Evolutionary conservation across 2,113 vertebrate genomes (phyloP).

Genomic region (Psophia crepitans): DNA sequence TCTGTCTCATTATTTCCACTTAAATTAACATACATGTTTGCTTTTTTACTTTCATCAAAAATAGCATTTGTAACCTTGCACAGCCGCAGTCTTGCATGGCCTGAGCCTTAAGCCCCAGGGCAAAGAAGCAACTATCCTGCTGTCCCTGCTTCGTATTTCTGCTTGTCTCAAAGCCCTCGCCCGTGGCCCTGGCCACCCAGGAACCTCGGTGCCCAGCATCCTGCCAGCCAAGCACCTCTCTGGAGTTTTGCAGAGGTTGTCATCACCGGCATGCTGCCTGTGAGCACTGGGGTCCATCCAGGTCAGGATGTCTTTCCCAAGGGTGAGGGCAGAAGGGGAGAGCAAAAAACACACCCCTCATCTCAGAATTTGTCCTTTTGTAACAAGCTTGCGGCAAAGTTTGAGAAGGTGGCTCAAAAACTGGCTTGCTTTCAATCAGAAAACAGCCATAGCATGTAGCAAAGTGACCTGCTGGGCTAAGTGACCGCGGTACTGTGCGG

Average conservation of each 20-base stretch:
- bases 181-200: not conserved
- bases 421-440: not conserved
- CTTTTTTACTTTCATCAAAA: constrained; percentile 25
- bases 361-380: not conserved
- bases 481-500: not conserved
- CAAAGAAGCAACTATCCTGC: not conserved
- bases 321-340: not conserved
- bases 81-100: not conserved
- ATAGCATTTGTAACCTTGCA: not conserved
- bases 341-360: not conserved
- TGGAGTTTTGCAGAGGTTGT: not conserved
- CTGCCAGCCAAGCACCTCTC: not conserved
- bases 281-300: not conserved
- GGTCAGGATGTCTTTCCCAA: not conserved
- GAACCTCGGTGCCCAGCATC: not conserved
- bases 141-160: not conserved
- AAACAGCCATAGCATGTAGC: not conserved
- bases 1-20: constrained; percentile 40
- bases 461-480: not conserved
- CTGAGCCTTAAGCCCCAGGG: not conserved
- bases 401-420: not conserved
- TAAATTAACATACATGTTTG: not conserved
- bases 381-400: not conserved
- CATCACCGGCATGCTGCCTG: fast-evolving
- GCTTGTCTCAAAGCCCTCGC: not conserved